Evolutionary conservation across 2,888 invertebrate genomes (phyloP), one percentile per base, ranked within the genome.

Genomic region (Panopea generosa): DNA sequence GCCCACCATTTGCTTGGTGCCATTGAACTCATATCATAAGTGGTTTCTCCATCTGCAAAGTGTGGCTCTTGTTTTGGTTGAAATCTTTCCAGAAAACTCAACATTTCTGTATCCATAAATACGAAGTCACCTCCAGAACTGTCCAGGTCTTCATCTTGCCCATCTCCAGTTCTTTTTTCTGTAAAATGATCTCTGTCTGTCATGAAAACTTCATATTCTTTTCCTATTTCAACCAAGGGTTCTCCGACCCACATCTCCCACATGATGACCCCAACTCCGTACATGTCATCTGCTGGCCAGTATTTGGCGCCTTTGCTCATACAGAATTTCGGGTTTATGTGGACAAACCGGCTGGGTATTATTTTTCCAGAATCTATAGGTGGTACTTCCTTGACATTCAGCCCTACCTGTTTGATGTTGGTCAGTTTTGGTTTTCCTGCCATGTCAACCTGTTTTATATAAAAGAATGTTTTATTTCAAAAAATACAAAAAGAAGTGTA

Each of bases 231-330:
- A 45, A 60, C 72, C 0, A 81, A 49, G 27, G 63, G 68, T 16
- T 76, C 45, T 9, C 68, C 69, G 2, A 62, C 80, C 85, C 85
- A 87, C 27, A 86, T 60, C 55, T 87, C 88, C 79, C 82, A 87
- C 88, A 88, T 87, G 55, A 86, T 74, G 20, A 88, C 68, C 16
- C 87, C 88, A 14, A 88, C 70, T 26, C 84, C 75, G 76, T 84
- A 88, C 84, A 88, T 86, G 53, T 88, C 88, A 53, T 85, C 76
- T 26, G 45, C 43, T 2, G 47, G 14, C 9, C 40, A 33, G 43
- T 80, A 80, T 14, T n/a, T 29, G 11, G 50, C 71, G 1, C 49
- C 14, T 4, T 16, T 33, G 11, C 11, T 33, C 33, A 45, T 55
- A 55, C 76, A 66, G 52, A 80, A 76, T 27, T 57, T 62, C 11